A percentile compares a stretch with the other conserved stretches of the same genome.
phyloP scores from a whole-genome alignment of 2,113 vertebrate species.

The Pithys albifrons region DNA sequence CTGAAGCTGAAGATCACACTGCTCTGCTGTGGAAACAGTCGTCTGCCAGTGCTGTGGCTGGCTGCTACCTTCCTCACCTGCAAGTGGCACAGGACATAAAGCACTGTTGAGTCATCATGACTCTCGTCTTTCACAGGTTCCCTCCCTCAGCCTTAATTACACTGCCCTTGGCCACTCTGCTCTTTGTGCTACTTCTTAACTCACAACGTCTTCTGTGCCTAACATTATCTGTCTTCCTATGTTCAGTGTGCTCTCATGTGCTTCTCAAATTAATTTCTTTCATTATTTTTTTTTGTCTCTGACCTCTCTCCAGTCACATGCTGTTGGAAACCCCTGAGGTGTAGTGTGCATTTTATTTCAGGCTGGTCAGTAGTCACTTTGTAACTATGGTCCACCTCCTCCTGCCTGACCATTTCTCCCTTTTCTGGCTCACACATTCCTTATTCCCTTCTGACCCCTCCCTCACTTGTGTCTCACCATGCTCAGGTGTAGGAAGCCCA shows the following conservation, averaged over 20 bases:
- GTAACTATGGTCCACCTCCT: not conserved
- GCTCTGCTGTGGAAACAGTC: not conserved
- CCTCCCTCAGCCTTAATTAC: not conserved
- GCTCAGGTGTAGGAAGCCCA: not conserved
- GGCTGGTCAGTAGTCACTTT: not conserved
- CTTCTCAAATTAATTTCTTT: not conserved
- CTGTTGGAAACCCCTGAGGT: not conserved
- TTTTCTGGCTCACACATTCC: not conserved
- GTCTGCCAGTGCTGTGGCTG: rapidly evolving
- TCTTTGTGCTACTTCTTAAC: not conserved
- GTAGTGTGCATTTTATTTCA: not conserved
- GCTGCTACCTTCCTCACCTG: not conserved
- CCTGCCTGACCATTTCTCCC: not conserved
- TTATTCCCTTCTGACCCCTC: rapidly evolving
- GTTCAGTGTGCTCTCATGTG: not conserved
- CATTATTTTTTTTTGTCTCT: not conserved
- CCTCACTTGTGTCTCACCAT: not conserved
- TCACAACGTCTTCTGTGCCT: not conserved
- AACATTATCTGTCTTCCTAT: not conserved
- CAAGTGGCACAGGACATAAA: not conserved
- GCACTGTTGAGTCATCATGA: not conserved
- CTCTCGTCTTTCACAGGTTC: not conserved
- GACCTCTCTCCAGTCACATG: not conserved
- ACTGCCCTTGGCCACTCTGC: not conserved
- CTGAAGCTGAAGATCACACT: not conserved